phyloP scores from a whole-genome alignment of 2,888 invertebrate genomes.

The Drosophila antonietae region DNA sequence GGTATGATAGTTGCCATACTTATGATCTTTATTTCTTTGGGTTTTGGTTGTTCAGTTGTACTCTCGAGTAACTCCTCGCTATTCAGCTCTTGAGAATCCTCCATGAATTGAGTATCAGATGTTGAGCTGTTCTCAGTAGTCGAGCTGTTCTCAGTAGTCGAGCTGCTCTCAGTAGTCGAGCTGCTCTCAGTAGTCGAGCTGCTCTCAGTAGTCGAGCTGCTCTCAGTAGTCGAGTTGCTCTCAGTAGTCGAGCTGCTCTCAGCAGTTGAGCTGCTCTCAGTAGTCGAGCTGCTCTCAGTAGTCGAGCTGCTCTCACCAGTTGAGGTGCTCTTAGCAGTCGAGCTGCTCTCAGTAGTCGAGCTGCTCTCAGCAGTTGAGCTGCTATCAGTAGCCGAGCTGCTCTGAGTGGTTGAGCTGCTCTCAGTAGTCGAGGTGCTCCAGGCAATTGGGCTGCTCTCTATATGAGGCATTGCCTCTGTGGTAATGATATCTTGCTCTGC shows the following conservation, averaged over 20 bases:
- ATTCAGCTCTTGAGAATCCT: not conserved
- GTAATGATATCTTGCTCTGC: conserved; percentile 24
- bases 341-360: not conserved
- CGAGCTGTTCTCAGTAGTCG: not conserved
- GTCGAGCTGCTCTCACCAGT: too few species aligned
- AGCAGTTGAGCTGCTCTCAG: not conserved
- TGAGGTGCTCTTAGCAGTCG: not conserved
- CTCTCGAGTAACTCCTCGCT: not conserved
- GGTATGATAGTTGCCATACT: not conserved
- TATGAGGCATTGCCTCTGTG: conserved; percentile 8
- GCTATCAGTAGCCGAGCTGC: not conserved
- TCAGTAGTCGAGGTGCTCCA: too few species aligned
- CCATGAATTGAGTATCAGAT: not conserved
- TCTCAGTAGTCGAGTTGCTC: not conserved
- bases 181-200: not conserved
- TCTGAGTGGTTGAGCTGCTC: too few species aligned
- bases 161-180: not conserved
- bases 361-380: not conserved
- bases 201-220: not conserved
- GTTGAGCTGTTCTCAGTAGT: not conserved
- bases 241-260: not conserved
- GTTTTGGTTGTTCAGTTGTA: not conserved
- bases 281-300: too few species aligned
- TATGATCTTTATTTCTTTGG: not conserved
- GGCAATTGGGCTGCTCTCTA: not conserved